phyloP scores from a whole-genome alignment of 2,888 invertebrate species.

The Kryphioiulus occultus region DNA sequence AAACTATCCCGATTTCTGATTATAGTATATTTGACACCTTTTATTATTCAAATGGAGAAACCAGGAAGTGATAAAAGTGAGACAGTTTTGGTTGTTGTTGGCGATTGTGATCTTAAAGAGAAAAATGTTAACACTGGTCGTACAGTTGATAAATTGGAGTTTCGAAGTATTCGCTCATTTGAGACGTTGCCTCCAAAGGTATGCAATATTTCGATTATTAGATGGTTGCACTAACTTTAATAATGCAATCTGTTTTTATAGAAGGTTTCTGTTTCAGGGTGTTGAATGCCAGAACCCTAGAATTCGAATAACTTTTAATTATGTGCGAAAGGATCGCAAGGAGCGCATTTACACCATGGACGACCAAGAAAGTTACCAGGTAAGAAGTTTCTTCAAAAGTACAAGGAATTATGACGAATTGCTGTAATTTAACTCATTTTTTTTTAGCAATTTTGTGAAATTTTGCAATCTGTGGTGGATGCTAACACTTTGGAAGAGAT shows the following conservation, averaged over 20 bases:
- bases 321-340: conserved; percentile 48
- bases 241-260: neutral
- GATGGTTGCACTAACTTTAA: neutral
- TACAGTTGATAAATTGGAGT: conserved; percentile 49
- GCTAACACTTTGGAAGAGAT: conserved; percentile 48
- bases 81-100: conserved; percentile 41
- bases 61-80: conserved; percentile 25
- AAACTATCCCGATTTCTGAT: neutral
- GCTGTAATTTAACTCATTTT: neutral
- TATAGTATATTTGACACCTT: conserved; percentile 28
- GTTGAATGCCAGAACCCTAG: conserved; percentile 33
- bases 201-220: neutral
- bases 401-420: neutral
- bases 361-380: conserved; percentile 50
- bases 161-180: conserved; percentile 46
- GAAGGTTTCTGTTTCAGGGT: neutral
- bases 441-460: conserved; percentile 45
- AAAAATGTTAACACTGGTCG: conserved; percentile 47
- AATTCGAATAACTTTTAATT: conserved; percentile 51
- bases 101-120: conserved; percentile 46
- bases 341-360: conserved; percentile 52
- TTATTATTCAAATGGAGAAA: conserved; percentile 50
- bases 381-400: conserved; percentile 20
- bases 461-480: conserved; percentile 45
- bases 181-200: conserved; percentile 42